These are phyloP conservation scores for Heliconius hermathena DNA, from an alignment of 1,140 invertebrate species.

Conservation along the genomic window DNA sequence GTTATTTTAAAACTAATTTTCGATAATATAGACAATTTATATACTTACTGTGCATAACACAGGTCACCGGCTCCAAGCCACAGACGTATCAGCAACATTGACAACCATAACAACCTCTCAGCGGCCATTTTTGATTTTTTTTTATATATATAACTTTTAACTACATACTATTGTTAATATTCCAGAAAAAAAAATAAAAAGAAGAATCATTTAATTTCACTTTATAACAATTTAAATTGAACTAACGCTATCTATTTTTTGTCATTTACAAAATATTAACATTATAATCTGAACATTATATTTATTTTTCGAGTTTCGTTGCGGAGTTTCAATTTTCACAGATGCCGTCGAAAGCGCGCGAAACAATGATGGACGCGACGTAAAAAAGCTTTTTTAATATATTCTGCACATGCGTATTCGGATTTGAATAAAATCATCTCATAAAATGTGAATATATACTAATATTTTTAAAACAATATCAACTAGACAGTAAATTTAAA, in stretches of 20 bases:
- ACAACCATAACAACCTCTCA: constrained; percentile 63
- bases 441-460: neutral
- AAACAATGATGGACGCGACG: constrained; percentile 61
- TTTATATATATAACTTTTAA: constrained; percentile 26
- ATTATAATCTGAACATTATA: constrained; percentile 26
- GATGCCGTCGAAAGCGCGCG: constrained; percentile 60
- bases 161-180: constrained; percentile 31
- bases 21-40: neutral
- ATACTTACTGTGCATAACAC: constrained; percentile 79
- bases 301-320: neutral
- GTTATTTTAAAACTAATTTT: neutral
- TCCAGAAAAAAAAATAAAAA: constrained; percentile 10
- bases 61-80: constrained; percentile 75
- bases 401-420: constrained; percentile 63
- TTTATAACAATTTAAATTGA: constrained; percentile 31
- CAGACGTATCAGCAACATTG: constrained; percentile 64
- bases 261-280: constrained; percentile 20
- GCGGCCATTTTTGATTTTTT: constrained; percentile 62
- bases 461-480: neutral
- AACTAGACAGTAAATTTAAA: neutral
- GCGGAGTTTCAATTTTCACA: constrained; percentile 48
- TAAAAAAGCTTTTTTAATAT: constrained; percentile 58
- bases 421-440: neutral
- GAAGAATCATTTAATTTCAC: constrained; percentile 27
- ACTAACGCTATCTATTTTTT: constrained; percentile 33